Evolutionary conservation across 2,797 vertebrate species (phyloP).

Genomic region (Crocodylus rhombifer): DNA sequence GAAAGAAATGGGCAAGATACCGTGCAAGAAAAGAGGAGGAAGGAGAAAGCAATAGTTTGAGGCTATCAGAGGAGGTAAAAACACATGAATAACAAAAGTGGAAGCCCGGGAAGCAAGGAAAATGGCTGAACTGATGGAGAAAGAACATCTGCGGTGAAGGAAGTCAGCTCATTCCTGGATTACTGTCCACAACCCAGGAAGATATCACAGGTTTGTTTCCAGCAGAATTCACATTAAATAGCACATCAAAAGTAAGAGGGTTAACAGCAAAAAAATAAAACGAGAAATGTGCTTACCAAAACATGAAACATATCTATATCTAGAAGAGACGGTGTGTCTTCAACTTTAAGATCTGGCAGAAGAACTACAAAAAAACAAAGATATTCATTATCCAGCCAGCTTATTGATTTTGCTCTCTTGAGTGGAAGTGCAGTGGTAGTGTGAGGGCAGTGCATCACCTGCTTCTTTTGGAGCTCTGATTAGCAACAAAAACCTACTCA

Average conservation of each 20-base stretch:
- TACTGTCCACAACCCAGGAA: background rate
- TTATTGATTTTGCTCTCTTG: background rate
- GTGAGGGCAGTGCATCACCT: background rate
- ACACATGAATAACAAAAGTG: background rate
- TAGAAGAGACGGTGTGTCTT: conserved; percentile 89
- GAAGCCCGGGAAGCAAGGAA: background rate
- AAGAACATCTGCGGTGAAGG: background rate
- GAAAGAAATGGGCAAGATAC: too few species aligned
- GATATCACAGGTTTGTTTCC: background rate
- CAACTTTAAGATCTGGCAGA: conserved; percentile 86
- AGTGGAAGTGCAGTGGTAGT: background rate
- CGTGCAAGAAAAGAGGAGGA: too few species aligned
- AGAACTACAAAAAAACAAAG: conserved; percentile 83
- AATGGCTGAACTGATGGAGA: background rate
- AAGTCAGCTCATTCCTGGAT: background rate
- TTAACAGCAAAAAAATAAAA: conserved; percentile 1
- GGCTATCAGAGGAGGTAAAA: background rate
- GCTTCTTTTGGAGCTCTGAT: background rate
- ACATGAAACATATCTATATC: conserved; percentile 95
- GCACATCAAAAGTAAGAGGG: background rate
- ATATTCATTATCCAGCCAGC: background rate
- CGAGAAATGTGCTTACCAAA: conserved; percentile 85
- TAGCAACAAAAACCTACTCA: background rate
- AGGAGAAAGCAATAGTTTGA: background rate
- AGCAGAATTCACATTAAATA: background rate